phyloP scores from a whole-genome alignment of 2,797 vertebrate genomes.

The Melanotaenia trifasciata region DNA sequence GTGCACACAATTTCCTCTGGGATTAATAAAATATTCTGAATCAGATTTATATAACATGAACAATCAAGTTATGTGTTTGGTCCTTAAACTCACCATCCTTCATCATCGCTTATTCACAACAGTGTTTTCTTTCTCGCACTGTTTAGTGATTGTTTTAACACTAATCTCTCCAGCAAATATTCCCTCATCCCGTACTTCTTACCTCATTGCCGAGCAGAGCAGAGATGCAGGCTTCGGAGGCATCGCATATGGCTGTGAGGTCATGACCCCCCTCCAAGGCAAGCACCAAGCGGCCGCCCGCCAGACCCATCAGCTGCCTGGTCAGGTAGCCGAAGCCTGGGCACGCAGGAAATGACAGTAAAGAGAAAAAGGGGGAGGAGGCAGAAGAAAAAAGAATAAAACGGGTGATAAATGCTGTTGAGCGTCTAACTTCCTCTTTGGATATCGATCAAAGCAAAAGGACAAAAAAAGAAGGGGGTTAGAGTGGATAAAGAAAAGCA shows the following conservation, averaged over 20 bases:
- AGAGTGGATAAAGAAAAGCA: constrained; percentile 42
- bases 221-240: constrained; percentile 96
- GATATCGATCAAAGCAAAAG: constrained; percentile 68
- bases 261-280: constrained; percentile 84
- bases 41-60: not conserved
- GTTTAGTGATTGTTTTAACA: constrained; percentile 18
- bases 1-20: too few species aligned
- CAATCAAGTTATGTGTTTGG: not conserved
- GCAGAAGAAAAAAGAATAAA: constrained; percentile 37
- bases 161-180: constrained; percentile 11
- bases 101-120: too few species aligned
- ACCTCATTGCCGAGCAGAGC: constrained; percentile 97
- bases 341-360: constrained; percentile 79
- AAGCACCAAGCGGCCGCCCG: constrained; percentile 92
- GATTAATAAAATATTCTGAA: too few species aligned
- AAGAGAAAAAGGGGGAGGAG: constrained; percentile 15
- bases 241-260: constrained; percentile 93
- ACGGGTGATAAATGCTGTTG: constrained; percentile 23
- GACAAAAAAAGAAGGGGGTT: constrained; percentile 30
- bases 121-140: not conserved
- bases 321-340: constrained; percentile 98
- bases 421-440: constrained; percentile 66
- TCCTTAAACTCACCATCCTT: too few species aligned
- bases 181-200: constrained; percentile 56
- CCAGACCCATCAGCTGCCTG: constrained; percentile 97